Evolutionary conservation across 1,140 invertebrate species (phyloP).

Genomic region (Schlechtendalia chinensis): DNA sequence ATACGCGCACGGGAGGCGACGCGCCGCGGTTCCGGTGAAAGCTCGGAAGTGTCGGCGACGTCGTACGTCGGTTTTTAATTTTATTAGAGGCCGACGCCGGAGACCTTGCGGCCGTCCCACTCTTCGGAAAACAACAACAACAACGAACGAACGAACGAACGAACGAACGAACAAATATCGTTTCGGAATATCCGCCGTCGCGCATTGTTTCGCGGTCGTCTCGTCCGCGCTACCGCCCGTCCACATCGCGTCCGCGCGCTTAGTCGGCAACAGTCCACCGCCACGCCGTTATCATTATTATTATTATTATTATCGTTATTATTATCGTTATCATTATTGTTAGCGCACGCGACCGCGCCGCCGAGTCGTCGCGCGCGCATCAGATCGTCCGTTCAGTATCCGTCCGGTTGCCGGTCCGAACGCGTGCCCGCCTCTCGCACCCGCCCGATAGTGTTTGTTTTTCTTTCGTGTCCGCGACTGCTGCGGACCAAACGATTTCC

Average conservation of each 20-base stretch:
- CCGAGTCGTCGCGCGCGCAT: background rate
- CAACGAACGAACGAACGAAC: no score
- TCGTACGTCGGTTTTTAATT: background rate
- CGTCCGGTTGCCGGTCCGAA: background rate
- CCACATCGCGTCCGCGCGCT: background rate
- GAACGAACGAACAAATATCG: background rate
- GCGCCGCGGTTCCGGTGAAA: conserved; percentile 29
- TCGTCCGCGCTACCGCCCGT: background rate
- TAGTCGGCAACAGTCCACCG: background rate
- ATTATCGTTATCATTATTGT: background rate
- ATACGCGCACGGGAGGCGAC: background rate
- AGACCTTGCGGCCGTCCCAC: conserved; percentile 36
- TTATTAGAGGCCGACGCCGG: conserved; percentile 28
- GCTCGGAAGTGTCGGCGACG: conserved; percentile 19
- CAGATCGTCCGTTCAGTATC: conserved; percentile 6
- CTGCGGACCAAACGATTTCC: no score
- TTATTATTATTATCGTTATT: background rate
- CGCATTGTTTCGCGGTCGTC: conserved; percentile 18
- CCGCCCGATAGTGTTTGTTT: no score
- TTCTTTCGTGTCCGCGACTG: no score
- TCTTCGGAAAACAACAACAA: background rate
- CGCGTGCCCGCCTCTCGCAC: background rate
- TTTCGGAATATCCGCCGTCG: conserved; percentile 14
- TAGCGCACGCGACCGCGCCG: background rate
- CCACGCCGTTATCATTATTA: background rate